Conservation (phyloP, 2,797 vertebrate genomes). For the Gymnopithys bicolor region DNA sequence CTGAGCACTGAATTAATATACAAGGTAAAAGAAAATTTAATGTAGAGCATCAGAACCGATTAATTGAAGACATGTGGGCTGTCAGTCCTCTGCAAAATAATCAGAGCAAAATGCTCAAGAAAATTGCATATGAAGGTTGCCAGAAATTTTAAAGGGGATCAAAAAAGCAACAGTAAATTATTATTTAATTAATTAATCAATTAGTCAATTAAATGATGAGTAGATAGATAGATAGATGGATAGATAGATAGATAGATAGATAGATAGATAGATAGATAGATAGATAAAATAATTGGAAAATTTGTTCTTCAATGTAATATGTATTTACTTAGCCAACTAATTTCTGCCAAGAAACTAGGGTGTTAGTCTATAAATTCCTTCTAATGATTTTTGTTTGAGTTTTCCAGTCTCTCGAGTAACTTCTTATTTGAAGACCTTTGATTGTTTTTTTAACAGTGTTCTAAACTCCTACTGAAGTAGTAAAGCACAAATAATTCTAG, state of each 20-base stretch:
- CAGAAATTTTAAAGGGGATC: slow-evolving; percentile 52
- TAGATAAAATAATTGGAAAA: not conserved
- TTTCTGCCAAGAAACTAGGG: not conserved
- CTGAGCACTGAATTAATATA: slow-evolving; percentile 74
- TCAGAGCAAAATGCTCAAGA: slow-evolving; percentile 73
- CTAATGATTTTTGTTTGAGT: not conserved
- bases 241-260: too few relatives aligned
- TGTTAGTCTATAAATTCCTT: not conserved
- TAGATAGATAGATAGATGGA: too few relatives aligned
- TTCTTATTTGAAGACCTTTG: not conserved
- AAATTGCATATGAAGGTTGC: slow-evolving; percentile 66
- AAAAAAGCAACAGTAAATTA: slow-evolving; percentile 6
- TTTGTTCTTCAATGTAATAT: not conserved
- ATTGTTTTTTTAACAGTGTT: not conserved
- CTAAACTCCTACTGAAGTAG: not conserved
- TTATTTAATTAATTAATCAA: not conserved
- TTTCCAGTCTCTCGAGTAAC: not conserved
- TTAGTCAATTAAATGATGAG: too few relatives aligned
- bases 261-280: too few relatives aligned
- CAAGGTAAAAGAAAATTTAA: slow-evolving; percentile 69
- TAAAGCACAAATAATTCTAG: not conserved
- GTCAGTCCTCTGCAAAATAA: slow-evolving; percentile 78
- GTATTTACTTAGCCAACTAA: not conserved
- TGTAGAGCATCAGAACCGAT: slow-evolving; percentile 73
- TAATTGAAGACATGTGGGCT: slow-evolving; percentile 73